These are phyloP conservation scores for Sebastes minor DNA, from an alignment of 2,797 vertebrate species.

Conservation along the genomic window DNA sequence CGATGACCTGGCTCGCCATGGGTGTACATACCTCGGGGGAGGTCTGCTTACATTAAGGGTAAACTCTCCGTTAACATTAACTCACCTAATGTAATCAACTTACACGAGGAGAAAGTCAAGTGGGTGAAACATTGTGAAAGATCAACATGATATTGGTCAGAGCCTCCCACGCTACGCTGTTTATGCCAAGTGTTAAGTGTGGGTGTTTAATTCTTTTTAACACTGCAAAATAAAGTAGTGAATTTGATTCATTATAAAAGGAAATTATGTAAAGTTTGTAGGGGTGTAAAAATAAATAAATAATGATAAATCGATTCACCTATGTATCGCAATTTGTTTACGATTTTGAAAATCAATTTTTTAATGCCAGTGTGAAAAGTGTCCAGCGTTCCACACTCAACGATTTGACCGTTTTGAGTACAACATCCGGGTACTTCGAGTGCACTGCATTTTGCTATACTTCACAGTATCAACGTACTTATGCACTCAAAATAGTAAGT, in stretches of 20 bases:
- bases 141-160: neutral
- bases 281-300: too few species aligned
- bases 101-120: neutral
- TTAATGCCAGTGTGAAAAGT: too few species aligned
- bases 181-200: neutral
- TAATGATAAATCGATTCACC: too few species aligned
- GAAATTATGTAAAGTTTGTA: neutral
- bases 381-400: too few species aligned
- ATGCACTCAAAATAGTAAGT: too few species aligned
- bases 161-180: neutral
- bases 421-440: too few species aligned
- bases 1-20: neutral
- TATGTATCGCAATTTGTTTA: too few species aligned
- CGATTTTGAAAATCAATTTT: too few species aligned
- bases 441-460: too few species aligned
- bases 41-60: neutral
- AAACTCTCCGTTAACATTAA: neutral
- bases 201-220: neutral
- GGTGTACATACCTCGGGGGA: neutral
- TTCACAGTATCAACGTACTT: too few species aligned
- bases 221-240: neutral
- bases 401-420: too few species aligned
- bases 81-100: neutral
- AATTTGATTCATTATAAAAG: neutral
- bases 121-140: neutral